A percentile compares a stretch with the other conserved stretches of the same genome.
phyloP scores from a whole-genome alignment of 2,888 invertebrate genomes.

The Drosophila testacea region DNA sequence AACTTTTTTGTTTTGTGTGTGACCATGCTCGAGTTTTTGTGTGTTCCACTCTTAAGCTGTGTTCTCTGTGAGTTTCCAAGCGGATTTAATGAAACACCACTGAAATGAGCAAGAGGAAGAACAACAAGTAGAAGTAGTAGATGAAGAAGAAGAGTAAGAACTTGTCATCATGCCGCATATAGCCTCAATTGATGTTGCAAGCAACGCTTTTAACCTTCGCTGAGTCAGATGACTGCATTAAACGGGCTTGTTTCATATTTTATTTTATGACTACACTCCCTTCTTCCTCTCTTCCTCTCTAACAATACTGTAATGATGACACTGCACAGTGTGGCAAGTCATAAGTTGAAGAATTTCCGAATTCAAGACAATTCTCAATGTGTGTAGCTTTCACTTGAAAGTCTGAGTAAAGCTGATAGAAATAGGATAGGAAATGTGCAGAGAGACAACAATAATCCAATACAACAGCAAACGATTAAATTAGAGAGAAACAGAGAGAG shows the following conservation, averaged over 20 bases:
- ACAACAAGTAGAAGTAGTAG: background rate
- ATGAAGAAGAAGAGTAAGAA: conserved; percentile 11
- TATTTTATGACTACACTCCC: conserved; percentile 18
- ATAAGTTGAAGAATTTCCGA: background rate
- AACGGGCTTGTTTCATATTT: conserved; percentile 58
- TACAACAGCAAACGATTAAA: conserved; percentile 2
- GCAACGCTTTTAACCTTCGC: conserved; percentile 41
- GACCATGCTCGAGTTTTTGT: conserved; percentile 30
- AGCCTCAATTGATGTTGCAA: conserved; percentile 63
- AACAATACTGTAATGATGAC: conserved; percentile 5
- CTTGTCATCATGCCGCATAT: conserved; percentile 47
- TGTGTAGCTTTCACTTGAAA: conserved; percentile 24
- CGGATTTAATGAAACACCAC: conserved; percentile 33
- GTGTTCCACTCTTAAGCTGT: conserved; percentile 22
- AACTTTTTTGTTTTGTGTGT: conserved; percentile 30
- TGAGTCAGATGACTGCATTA: conserved; percentile 33
- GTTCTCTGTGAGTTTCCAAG: conserved; percentile 19
- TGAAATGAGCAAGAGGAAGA: background rate
- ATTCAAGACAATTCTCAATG: conserved; percentile 11
- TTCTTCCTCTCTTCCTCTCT: background rate
- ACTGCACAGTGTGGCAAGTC: conserved; percentile 5
- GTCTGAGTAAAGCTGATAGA: conserved; percentile 20
- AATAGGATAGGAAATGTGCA: background rate
- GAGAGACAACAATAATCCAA: conserved; percentile 1
- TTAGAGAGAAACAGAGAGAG: no score